A percentile compares a stretch with the other conserved stretches of the same genome.
Conservation (phyloP, 2,888 invertebrate species). For the Polietes domitor region DNA sequence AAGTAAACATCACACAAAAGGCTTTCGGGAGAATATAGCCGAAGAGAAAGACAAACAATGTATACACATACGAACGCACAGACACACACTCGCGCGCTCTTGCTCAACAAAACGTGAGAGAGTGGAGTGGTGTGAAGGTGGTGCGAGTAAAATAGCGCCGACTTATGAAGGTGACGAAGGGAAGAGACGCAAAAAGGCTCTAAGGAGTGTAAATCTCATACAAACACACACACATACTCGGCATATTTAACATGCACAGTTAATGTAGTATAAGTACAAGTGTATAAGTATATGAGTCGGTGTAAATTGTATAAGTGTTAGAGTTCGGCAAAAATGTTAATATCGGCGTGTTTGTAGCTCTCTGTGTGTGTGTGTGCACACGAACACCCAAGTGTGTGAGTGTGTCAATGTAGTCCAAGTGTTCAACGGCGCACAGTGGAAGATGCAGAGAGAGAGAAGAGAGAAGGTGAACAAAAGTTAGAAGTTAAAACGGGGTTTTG, state of each 20-base stretch:
- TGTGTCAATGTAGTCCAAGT: slow-evolving; percentile 3
- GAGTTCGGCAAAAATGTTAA: slow-evolving; percentile 25
- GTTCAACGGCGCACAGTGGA: not conserved
- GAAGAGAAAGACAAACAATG: not conserved
- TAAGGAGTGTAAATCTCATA: slow-evolving; percentile 17
- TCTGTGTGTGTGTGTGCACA: slow-evolving; percentile 11
- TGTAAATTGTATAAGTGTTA: not conserved
- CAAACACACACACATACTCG: slow-evolving; percentile 11
- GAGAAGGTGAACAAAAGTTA: too few relatives aligned
- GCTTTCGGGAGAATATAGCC: not conserved
- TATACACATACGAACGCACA: slow-evolving; percentile 4
- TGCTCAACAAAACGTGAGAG: not conserved
- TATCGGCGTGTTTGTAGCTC: not conserved
- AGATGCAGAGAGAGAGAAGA: too few relatives aligned
- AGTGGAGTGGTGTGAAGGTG: not conserved
- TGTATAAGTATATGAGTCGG: not conserved
- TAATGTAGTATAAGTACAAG: slow-evolving; percentile 4
- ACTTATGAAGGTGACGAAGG: too few relatives aligned
- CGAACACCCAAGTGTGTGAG: slow-evolving; percentile 2
- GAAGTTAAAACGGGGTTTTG: too few relatives aligned
- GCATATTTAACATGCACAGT: not conserved
- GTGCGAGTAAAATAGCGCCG: slow-evolving; percentile 16
- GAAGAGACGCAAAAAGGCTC: not conserved
- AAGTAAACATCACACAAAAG: not conserved
- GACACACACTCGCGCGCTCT: not conserved